Evolutionary conservation across 1,140 invertebrate species (phyloP), one percentile per base, ranked within the genome.

Genomic region (Melipona quadrifasciata): DNA sequence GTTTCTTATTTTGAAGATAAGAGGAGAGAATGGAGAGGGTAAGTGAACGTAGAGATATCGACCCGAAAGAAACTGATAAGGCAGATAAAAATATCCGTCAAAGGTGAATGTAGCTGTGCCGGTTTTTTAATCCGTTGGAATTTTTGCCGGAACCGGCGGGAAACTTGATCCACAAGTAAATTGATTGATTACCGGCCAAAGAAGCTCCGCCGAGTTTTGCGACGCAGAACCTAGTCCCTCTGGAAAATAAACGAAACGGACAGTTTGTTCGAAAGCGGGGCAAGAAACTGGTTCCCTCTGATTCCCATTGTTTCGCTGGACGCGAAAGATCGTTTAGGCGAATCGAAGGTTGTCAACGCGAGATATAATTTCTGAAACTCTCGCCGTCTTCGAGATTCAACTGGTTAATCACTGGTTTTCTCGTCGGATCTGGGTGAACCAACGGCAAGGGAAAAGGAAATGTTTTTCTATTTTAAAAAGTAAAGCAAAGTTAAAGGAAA

Each of bases 151-250:
- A 21, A 31, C 51, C n/a, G 27, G 8, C 16, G 51, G 34, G 47
- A 53, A 55, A 73, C 10, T 73, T 51, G 27, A 73, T 73, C 72
- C 21, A 53, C 19, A 73, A 73, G 17, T 73, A 73, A 73, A 73
- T 73, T 55, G 47, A 73, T 73, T 73, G 72, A 73, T 73, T 55
- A 73, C 72, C n/a, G n/a, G 51, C 19, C 47, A 55, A 55, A 31
- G 72, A 73, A 73, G 47, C n/a, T 73, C 14, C n/a, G 24, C 17
- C 16, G 17, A 73, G 51, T 73, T 47, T 6, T 27, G 72, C 14
- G 51, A 73, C 72, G 31, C 3, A n/a, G 19, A 21, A 55, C 4
- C 17, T 51, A 31, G 19, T 31, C 11, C 27, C 11, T 53, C 11
- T 14, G n/a, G n/a, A 27, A 73, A 73, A 55, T 55, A 55, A 73